Conservation (phyloP, 2,113 vertebrate genomes). For the Odocoileus hemionus region DNA sequence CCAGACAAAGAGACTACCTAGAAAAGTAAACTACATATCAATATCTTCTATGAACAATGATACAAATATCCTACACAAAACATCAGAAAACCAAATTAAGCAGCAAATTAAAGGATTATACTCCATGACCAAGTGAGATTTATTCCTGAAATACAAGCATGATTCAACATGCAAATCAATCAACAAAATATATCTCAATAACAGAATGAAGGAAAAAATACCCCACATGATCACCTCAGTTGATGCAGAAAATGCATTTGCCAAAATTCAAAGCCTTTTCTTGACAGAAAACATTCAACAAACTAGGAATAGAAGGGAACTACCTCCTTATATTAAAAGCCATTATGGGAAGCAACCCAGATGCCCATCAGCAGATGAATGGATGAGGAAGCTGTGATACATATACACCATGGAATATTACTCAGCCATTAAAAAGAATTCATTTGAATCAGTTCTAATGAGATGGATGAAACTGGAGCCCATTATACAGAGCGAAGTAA, state of each 20-base stretch:
- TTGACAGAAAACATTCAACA: background rate
- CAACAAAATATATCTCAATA: background rate
- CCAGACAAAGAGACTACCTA: background rate
- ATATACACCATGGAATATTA: too few species aligned
- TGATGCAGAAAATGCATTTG: background rate
- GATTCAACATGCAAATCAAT: background rate
- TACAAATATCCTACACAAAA: background rate
- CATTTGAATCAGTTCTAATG: too few species aligned
- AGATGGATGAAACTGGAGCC: too few species aligned
- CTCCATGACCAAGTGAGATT: background rate
- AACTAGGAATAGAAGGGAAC: background rate
- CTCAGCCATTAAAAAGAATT: too few species aligned
- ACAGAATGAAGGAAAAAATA: background rate
- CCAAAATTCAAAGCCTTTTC: background rate
- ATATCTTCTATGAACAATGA: background rate
- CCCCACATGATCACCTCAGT: background rate
- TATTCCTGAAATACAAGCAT: background rate
- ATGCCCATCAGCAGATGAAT: too few species aligned
- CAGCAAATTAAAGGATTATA: background rate
- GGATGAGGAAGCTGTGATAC: too few species aligned
- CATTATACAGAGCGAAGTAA: too few species aligned
- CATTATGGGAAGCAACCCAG: background rate
- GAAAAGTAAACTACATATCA: background rate
- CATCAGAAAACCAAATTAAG: background rate
- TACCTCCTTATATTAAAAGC: background rate